These are phyloP conservation scores for Dryadula phaetusa DNA, from an alignment of 2,888 invertebrate species.

Conservation along the genomic window DNA sequence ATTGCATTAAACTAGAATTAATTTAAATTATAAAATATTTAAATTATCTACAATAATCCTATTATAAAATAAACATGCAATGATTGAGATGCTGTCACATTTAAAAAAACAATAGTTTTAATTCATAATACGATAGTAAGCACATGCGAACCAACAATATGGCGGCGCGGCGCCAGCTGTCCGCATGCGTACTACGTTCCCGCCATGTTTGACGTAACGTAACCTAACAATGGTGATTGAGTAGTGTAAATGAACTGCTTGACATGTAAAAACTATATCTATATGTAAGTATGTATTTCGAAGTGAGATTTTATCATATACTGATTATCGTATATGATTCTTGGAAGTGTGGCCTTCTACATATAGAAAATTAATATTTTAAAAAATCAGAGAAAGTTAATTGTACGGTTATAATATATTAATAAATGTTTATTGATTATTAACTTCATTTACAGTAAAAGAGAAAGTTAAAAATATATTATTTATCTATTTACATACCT, in stretches of 20 bases:
- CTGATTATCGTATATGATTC: neutral
- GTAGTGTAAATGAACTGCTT: slow-evolving; percentile 25
- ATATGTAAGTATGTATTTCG: neutral
- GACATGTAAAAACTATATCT: slow-evolving; percentile 4
- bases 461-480: too few species aligned
- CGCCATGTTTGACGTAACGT: slow-evolving; percentile 68
- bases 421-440: too few species aligned
- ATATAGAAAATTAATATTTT: too few species aligned
- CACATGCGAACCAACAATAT: slow-evolving; percentile 64
- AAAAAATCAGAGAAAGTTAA: too few species aligned
- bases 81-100: neutral
- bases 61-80: too few species aligned
- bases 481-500: too few species aligned
- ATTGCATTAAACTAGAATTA: neutral
- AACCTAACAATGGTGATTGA: slow-evolving; percentile 42
- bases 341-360: too few species aligned
- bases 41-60: neutral
- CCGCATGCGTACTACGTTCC: slow-evolving; percentile 76
- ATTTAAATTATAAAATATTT: neutral
- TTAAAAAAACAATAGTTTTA: slow-evolving; percentile 21
- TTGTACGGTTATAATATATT: too few species aligned
- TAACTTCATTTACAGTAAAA: too few species aligned
- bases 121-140: slow-evolving; percentile 34
- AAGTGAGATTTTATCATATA: neutral
- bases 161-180: slow-evolving; percentile 75